Base-by-base conservation (phyloP, 1,140 invertebrate species). In the Drosophila rhopaloa region DNA sequence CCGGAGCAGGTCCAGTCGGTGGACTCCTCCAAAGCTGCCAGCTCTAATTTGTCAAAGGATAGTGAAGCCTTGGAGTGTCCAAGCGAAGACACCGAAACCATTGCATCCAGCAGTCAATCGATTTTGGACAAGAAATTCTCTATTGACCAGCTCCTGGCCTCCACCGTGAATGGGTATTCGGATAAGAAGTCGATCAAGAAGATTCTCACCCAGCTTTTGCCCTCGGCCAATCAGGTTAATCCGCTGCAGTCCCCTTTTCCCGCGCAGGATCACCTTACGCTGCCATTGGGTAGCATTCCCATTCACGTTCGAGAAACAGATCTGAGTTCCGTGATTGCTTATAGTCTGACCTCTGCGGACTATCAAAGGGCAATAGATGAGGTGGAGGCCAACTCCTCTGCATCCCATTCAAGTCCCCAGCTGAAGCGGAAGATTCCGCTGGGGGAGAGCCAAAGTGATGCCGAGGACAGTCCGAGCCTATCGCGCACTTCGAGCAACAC, bases 291-390 rank as follows among this genome's bases (percentile, higher is more conserved):
- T 37, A 90, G 94, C 38, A 94, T 96, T 14, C 96, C 96, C 1
- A 94, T 98, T 8, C 93, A 97, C 10, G 96, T 98, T 0, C 96
- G 96, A 73, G 97, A 98, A 90, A 94, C 95, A 13, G 97, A 99
- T 91, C 96, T 96, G 1, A 97, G 97, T 73, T 98, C 97, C 1
- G 96, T 98, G 50, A 97, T 98, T 62, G 96, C 97, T 0, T 98
- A 97, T 90, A 95, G 97, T 5, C 88, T 98, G 1, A 94, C 95
- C 59, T 96, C 95, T 0, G 85, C 92, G 19, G 96, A 97, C 41
- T 97, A 97, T 79, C 95, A 95, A 61, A 94, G 94, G 41, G 93
- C 94, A 43, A 44, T 79, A 6, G 59, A 78, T 1, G 59, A 74
- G n/a, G 58, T 59, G 14, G 62, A 75, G 7, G 54, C 61, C 14